Conservation (phyloP, 2,797 vertebrate genomes). For the Brotula barbata region DNA sequence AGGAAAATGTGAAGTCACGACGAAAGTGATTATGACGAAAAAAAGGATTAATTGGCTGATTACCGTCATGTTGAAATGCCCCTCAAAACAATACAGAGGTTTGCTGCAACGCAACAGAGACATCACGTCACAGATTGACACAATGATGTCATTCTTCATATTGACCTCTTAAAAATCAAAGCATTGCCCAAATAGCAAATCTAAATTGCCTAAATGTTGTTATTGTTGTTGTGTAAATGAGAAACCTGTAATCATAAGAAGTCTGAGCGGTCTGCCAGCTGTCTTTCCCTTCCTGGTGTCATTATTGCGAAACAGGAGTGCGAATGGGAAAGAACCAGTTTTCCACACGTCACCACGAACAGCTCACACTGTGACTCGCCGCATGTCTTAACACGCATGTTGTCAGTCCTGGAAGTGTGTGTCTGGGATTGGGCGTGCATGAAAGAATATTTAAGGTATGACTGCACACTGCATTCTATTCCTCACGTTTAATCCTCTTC, state of each 20-base stretch:
- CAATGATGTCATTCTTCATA: no score
- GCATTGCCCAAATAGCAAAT: no score
- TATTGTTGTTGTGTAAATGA: no score
- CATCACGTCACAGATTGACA: no score
- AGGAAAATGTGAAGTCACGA: neutral
- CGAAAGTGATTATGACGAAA: neutral
- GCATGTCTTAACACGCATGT: conserved; percentile 60
- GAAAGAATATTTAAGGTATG: conserved; percentile 33
- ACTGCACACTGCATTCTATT: neutral
- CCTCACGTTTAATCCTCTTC: neutral
- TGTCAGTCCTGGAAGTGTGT: conserved; percentile 10
- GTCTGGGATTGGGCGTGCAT: conserved; percentile 26
- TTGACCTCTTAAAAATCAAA: no score
- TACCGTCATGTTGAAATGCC: no score
- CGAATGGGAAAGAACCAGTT: conserved; percentile 26
- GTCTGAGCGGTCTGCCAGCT: conserved; percentile 6
- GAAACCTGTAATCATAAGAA: no score
- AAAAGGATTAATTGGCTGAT: no score
- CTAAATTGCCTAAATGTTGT: neutral
- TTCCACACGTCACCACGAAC: conserved; percentile 38
- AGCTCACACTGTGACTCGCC: conserved; percentile 40
- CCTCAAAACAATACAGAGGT: neutral
- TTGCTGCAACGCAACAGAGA: no score
- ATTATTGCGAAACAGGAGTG: conserved; percentile 34
- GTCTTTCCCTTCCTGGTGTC: conserved; percentile 17